phyloP scores from a whole-genome alignment of 2,797 vertebrate species.

The Pseudopleuronectes americanus region DNA sequence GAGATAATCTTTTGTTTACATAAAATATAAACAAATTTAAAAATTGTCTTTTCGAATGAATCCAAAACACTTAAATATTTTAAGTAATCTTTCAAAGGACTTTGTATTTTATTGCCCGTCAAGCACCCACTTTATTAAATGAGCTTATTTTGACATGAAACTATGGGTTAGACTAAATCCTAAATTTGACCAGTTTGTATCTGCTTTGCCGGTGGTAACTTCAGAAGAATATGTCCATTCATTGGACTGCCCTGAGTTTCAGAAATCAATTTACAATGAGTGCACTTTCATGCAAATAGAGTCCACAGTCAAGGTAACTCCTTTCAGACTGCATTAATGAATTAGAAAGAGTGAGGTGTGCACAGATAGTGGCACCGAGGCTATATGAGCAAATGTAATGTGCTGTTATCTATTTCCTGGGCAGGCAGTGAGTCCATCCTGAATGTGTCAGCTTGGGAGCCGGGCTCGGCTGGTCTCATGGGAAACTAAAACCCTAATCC shows the following conservation, averaged over 20 bases:
- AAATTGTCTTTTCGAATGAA: too few relatives aligned
- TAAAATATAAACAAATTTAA: too few relatives aligned
- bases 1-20: too few relatives aligned
- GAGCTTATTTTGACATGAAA: conserved; percentile 4
- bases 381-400: conserved; percentile 11
- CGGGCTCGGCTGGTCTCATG: conserved; percentile 43
- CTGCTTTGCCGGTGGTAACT: too few relatives aligned
- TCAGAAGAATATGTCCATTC: conserved; percentile 21
- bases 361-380: conserved; percentile 12
- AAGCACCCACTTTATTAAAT: neutral
- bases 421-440: conserved; percentile 28
- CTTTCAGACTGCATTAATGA: conserved; percentile 40
- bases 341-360: conserved; percentile 33
- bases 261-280: conserved; percentile 43
- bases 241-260: conserved; percentile 34
- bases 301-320: conserved; percentile 24
- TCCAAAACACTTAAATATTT: neutral
- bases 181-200: too few relatives aligned
- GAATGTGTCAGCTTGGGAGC: conserved; percentile 39
- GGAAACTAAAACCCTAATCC: conserved; percentile 64
- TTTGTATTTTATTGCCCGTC: neutral
- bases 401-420: conserved; percentile 32
- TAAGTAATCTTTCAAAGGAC: neutral
- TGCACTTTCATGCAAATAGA: conserved; percentile 29
- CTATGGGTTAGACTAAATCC: too few relatives aligned